Evolutionary conservation across 2,888 invertebrate genomes (phyloP).

Genomic region (Campaea margaritaria): DNA sequence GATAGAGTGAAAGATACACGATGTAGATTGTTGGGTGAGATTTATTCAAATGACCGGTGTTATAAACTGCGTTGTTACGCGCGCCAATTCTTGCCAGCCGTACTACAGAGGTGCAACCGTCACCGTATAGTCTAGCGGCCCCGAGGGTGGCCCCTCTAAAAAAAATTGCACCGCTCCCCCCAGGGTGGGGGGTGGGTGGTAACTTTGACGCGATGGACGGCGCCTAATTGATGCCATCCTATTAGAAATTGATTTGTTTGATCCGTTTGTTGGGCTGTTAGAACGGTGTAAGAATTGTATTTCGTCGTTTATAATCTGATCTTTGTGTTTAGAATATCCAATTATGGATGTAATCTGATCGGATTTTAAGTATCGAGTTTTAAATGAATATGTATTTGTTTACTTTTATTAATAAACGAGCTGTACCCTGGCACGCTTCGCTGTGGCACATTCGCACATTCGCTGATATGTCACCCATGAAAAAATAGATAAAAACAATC

Average conservation of each 20-base stretch:
- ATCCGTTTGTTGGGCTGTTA: slow-evolving; percentile 36
- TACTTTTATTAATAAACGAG: too few relatives aligned
- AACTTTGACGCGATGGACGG: slow-evolving; percentile 74
- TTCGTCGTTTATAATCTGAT: neutral
- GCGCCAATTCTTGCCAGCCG: slow-evolving; percentile 47
- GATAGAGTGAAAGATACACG: too few relatives aligned
- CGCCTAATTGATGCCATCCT: slow-evolving; percentile 72
- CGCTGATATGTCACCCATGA: too few relatives aligned
- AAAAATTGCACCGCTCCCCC: slow-evolving; percentile 58
- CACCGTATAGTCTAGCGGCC: slow-evolving; percentile 73
- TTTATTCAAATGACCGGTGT: too few relatives aligned
- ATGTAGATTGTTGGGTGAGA: too few relatives aligned
- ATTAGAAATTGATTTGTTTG: slow-evolving; percentile 64
- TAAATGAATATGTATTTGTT: neutral
- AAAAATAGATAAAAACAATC: too few relatives aligned
- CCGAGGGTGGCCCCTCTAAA: slow-evolving; percentile 48
- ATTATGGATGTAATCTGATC: neutral
- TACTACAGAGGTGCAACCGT: slow-evolving; percentile 74
- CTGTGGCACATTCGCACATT: too few relatives aligned
- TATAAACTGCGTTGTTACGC: slow-evolving; percentile 5
- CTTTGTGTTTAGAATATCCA: too few relatives aligned
- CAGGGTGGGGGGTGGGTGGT: slow-evolving; percentile 46
- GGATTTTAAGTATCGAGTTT: neutral
- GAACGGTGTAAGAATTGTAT: neutral
- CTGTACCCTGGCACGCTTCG: too few relatives aligned